Conservation (phyloP, 2,797 vertebrate species). For the Periophthalmus magnuspinnatus region DNA sequence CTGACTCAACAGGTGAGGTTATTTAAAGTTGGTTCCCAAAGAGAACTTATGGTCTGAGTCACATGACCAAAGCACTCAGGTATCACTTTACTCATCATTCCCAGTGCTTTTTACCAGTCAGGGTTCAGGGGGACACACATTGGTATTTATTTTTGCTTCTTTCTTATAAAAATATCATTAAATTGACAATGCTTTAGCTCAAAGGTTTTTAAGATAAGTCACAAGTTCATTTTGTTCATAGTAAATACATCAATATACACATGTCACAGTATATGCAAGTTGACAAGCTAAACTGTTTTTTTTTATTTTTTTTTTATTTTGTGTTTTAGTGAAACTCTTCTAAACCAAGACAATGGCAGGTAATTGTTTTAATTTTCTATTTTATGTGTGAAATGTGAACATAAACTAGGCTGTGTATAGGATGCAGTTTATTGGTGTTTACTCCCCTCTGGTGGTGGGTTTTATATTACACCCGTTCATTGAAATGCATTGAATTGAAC, state of each 20-base stretch:
- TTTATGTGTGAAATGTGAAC: not conserved
- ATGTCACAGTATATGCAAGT: not conserved
- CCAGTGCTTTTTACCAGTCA: too few relatives aligned
- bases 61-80: slow-evolving; percentile 19
- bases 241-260: too few relatives aligned
- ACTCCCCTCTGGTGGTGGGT: slow-evolving; percentile 56
- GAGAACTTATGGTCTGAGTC: slow-evolving; percentile 10
- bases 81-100: slow-evolving; percentile 17
- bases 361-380: slow-evolving; percentile 44
- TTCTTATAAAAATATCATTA: not conserved
- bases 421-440: slow-evolving; percentile 29
- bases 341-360: slow-evolving; percentile 77
- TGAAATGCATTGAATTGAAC: not conserved
- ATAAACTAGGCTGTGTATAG: not conserved
- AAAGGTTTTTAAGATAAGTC: not conserved
- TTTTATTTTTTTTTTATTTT: slow-evolving; percentile 20
- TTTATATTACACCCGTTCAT: slow-evolving; percentile 32
- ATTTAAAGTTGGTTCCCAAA: slow-evolving; percentile 23
- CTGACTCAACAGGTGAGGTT: slow-evolving; percentile 13
- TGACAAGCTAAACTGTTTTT: not conserved
- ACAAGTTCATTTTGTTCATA: too few relatives aligned
- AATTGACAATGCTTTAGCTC: not conserved
- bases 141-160: too few relatives aligned
- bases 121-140: too few relatives aligned
- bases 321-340: slow-evolving; percentile 56